These are phyloP conservation scores for Anaspis maculata DNA, from an alignment of 2,888 invertebrate species.

Conservation along the genomic window DNA sequence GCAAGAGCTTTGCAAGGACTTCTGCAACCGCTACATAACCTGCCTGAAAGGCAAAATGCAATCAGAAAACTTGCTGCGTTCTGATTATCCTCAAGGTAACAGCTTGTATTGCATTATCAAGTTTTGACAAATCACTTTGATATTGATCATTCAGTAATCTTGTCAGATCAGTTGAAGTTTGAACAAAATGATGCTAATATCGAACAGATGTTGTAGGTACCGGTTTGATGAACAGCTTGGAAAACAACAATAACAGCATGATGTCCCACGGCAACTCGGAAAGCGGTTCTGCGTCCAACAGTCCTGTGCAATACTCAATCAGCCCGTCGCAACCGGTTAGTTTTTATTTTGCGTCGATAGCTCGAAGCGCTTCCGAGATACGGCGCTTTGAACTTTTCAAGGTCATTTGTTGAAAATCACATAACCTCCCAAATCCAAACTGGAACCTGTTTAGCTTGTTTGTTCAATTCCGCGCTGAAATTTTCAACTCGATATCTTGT, in stretches of 20 bases:
- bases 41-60: constrained; percentile 88
- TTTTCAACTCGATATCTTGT: no score
- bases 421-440: no score
- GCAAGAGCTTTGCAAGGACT: constrained; percentile 89
- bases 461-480: no score
- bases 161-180: no score
- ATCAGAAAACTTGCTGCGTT: constrained; percentile 74
- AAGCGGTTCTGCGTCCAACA: constrained; percentile 44
- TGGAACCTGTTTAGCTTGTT: no score
- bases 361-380: no score
- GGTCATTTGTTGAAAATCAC: no score
- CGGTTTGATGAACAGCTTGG: constrained; percentile 37
- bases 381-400: no score
- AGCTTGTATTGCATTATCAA: constrained; percentile 1
- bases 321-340: constrained; percentile 38
- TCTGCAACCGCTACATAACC: constrained; percentile 86
- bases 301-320: constrained; percentile 42
- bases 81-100: constrained; percentile 63
- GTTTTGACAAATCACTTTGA: no score
- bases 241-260: constrained; percentile 43
- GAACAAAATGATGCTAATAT: no score
- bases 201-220: constrained; percentile 42
- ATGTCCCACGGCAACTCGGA: constrained; percentile 40
- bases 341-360: no score
- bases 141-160: no score